These are phyloP conservation scores for Ctenosaura bakeri DNA, from an alignment of 2,797 vertebrate genomes.

Conservation along the genomic window DNA sequence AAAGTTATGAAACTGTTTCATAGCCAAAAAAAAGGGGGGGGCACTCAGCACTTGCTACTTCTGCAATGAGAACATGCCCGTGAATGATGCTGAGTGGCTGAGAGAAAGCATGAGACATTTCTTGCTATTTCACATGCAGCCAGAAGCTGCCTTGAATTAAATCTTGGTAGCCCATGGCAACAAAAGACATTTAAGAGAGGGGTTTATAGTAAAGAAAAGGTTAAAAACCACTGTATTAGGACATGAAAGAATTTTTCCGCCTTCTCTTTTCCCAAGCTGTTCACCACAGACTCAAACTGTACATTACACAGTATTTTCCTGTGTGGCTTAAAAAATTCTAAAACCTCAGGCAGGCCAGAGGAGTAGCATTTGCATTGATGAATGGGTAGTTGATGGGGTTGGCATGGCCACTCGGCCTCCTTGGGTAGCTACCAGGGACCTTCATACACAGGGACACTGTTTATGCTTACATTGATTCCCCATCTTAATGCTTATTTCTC, in stretches of 20 bases:
- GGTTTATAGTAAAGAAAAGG: too few species aligned
- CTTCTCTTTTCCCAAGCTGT: constrained; percentile 1
- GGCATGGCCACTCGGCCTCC: neutral
- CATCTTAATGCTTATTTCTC: neutral
- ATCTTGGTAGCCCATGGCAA: too few species aligned
- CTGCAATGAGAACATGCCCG: too few species aligned
- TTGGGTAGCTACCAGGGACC: neutral
- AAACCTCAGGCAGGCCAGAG: neutral
- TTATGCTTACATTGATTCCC: neutral
- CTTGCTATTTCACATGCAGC: too few species aligned
- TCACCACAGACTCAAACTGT: neutral
- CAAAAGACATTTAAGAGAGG: too few species aligned
- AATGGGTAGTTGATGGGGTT: neutral
- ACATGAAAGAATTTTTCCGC: neutral
- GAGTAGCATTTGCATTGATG: neutral
- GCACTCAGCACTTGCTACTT: too few species aligned
- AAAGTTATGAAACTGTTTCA: too few species aligned
- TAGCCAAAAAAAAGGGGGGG: too few species aligned
- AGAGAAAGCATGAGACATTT: too few species aligned
- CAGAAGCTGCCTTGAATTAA: too few species aligned
- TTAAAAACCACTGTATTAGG: too few species aligned
- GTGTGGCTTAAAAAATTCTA: neutral
- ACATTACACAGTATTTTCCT: neutral
- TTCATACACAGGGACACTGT: neutral
- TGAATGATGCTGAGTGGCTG: too few species aligned